phyloP scores from a whole-genome alignment of 2,113 vertebrate genomes.

The Cepphus grylle region DNA sequence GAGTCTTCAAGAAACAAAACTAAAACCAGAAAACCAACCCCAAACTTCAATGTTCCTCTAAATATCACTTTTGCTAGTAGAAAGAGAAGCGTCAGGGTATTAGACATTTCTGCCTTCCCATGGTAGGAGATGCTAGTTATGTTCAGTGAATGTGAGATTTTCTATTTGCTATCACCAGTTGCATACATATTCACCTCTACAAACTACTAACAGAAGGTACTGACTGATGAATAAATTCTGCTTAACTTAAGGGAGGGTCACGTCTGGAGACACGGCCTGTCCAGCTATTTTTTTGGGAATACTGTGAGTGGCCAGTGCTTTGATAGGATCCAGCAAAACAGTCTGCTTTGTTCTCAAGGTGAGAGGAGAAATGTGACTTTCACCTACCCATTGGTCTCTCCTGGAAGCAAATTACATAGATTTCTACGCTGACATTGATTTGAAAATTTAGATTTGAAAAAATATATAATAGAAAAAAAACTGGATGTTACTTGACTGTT shows the following conservation, averaged over 20 bases:
- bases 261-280: neutral
- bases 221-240: neutral
- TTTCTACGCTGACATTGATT: neutral
- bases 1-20: neutral
- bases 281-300: neutral
- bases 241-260: neutral
- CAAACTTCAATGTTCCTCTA: neutral
- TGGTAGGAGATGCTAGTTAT: neutral
- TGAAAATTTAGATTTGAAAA: neutral
- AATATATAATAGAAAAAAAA: neutral
- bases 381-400: neutral
- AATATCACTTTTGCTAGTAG: neutral
- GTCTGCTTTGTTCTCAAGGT: neutral
- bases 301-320: neutral
- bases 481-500: neutral
- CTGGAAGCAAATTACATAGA: neutral
- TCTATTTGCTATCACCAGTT: neutral
- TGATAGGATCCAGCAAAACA: neutral
- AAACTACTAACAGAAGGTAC: neutral
- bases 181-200: neutral
- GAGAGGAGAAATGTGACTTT: neutral
- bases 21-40: rapidly evolving
- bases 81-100: neutral
- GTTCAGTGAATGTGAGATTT: neutral
- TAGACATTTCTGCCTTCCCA: neutral